phyloP scores from a whole-genome alignment of 2,888 invertebrate genomes.

The Pycnomerus fuliginosus region DNA sequence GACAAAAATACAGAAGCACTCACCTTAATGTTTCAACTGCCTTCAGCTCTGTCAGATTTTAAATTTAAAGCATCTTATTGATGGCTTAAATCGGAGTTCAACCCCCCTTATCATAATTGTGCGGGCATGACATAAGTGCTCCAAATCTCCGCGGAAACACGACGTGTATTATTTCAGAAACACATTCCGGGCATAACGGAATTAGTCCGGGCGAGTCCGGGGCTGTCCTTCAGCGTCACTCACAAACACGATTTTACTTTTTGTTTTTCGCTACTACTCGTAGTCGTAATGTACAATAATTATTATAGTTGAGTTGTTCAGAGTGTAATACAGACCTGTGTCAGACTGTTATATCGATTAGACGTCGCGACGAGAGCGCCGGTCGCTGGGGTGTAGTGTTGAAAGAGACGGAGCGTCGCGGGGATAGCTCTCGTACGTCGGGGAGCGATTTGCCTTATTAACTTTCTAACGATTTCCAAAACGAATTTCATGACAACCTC shows the following conservation, averaged over 20 bases:
- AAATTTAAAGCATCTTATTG: too few species aligned
- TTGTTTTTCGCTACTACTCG: conserved; percentile 20
- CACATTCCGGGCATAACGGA: conserved; percentile 7
- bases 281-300: conserved; percentile 22
- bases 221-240: conserved; percentile 8
- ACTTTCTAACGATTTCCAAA: conserved; percentile 16
- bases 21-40: too few species aligned
- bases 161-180: conserved; percentile 2
- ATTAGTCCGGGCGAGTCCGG: conserved; percentile 8
- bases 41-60: too few species aligned
- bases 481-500: too few species aligned
- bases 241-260: conserved; percentile 20
- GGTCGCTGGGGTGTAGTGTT: conserved; percentile 42
- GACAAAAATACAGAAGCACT: too few species aligned
- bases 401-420: conserved; percentile 26
- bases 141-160: conserved; percentile 18
- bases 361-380: conserved; percentile 41
- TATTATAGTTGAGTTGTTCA: conserved; percentile 26
- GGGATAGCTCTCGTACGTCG: conserved; percentile 14
- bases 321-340: conserved; percentile 41
- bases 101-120: conserved; percentile 15
- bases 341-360: conserved; percentile 50
- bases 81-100: conserved; percentile 17
- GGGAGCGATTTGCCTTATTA: conserved; percentile 25
- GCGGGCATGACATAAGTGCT: conserved; percentile 22